These are phyloP conservation scores for Eulemur coronatus DNA, from an alignment of 2,797 vertebrate species.

Conservation along the genomic window DNA sequence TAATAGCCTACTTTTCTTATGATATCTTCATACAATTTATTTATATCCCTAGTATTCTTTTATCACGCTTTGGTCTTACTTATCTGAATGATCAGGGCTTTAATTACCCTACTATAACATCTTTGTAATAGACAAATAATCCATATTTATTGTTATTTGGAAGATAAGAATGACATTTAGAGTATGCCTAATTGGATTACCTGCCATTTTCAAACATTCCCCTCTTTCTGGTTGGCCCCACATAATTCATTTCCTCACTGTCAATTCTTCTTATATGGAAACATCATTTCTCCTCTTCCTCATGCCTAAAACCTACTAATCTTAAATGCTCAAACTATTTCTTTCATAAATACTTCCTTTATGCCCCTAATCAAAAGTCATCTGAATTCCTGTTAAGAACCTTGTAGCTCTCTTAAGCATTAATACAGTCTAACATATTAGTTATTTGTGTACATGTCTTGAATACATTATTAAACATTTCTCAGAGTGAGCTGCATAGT, in stretches of 20 bases:
- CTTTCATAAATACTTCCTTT: constrained; percentile 38
- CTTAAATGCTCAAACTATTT: constrained; percentile 31
- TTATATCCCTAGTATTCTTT: constrained; percentile 7
- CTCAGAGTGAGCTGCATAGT: neutral
- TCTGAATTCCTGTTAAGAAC: constrained; percentile 33
- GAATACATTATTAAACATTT: constrained; percentile 23
- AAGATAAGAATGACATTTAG: constrained; percentile 26
- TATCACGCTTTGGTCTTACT: constrained; percentile 16
- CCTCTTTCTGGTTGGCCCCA: neutral
- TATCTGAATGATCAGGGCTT: neutral
- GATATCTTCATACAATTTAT: neutral
- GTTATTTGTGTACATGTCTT: neutral
- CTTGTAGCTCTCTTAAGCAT: neutral
- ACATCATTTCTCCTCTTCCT: neutral
- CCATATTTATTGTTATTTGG: neutral
- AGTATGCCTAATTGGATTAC: neutral
- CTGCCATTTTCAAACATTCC: neutral
- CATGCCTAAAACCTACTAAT: constrained; percentile 8
- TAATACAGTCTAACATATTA: constrained; percentile 23
- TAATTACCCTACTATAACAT: neutral
- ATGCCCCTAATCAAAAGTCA: constrained; percentile 22
- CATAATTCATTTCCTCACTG: neutral
- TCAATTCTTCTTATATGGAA: neutral
- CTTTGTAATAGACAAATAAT: constrained; percentile 10
- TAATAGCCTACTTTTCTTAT: neutral